These are phyloP conservation scores for Taenaris catops DNA, from an alignment of 2,888 invertebrate genomes.

Conservation along the genomic window DNA sequence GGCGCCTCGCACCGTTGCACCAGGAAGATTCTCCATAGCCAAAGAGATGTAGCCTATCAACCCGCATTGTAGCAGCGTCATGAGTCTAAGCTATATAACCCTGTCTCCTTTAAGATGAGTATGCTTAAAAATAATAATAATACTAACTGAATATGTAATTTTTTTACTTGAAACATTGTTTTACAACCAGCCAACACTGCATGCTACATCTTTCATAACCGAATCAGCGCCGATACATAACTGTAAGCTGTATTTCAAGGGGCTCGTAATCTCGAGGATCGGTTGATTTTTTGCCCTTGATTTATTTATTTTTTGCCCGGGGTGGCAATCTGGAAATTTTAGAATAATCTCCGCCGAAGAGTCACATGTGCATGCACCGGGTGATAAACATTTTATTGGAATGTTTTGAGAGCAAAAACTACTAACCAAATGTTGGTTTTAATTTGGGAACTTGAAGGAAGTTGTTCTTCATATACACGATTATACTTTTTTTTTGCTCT, in stretches of 20 bases:
- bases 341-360: conserved; percentile 70
- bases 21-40: too few relatives aligned
- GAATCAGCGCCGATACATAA: conserved; percentile 34
- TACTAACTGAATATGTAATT: too few relatives aligned
- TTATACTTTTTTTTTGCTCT: too few relatives aligned
- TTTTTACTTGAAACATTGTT: too few relatives aligned
- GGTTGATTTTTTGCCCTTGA: conserved; percentile 68
- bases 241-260: conserved; percentile 66
- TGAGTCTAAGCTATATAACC: too few relatives aligned
- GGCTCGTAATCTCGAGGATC: conserved; percentile 68
- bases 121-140: too few relatives aligned
- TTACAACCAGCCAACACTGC: background rate
- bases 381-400: conserved; percentile 79
- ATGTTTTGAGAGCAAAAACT: conserved; percentile 70
- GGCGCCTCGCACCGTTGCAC: too few relatives aligned
- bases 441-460: conserved; percentile 63
- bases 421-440: conserved; percentile 67
- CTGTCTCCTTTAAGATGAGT: too few relatives aligned
- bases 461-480: conserved; percentile 63
- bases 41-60: too few relatives aligned
- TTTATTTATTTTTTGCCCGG: conserved; percentile 78
- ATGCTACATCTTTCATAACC: conserved; percentile 2
- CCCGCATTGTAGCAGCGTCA: too few relatives aligned
- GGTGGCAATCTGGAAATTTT: conserved; percentile 78
- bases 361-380: conserved; percentile 62